These are phyloP conservation scores for Thymelicus sylvestris DNA, from an alignment of 2,888 invertebrate genomes.

Conservation along the genomic window DNA sequence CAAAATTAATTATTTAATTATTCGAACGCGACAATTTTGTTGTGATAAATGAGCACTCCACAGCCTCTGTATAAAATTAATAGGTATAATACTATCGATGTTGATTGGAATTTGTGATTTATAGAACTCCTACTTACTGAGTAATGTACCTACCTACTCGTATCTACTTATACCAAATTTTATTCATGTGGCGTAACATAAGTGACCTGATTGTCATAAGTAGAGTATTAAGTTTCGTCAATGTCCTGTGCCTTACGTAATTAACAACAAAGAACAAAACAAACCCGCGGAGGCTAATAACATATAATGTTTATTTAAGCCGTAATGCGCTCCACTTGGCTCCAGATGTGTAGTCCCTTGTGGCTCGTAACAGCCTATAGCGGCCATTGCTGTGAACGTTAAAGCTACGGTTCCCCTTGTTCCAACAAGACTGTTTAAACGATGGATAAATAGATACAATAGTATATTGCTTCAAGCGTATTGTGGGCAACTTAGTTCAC, in stretches of 20 bases:
- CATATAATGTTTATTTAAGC: conserved; percentile 2
- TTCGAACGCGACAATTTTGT: too few relatives aligned
- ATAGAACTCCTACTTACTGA: too few relatives aligned
- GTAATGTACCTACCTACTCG: too few relatives aligned
- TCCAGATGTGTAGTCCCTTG: conserved; percentile 27
- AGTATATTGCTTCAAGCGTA: background rate
- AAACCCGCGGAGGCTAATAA: background rate
- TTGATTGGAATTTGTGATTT: too few relatives aligned
- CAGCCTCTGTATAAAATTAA: too few relatives aligned
- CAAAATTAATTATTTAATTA: too few relatives aligned
- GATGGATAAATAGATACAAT: background rate
- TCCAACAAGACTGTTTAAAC: background rate
- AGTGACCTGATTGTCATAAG: too few relatives aligned
- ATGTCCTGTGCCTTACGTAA: background rate
- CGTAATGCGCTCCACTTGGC: conserved; percentile 12
- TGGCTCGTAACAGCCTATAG: conserved; percentile 16
- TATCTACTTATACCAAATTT: too few relatives aligned
- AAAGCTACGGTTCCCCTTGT: background rate
- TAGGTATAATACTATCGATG: too few relatives aligned
- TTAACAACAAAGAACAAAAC: background rate
- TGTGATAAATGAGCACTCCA: too few relatives aligned
- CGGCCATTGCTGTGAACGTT: background rate
- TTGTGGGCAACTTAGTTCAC: background rate
- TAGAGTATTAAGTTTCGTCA: too few relatives aligned
- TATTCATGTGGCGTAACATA: too few relatives aligned